Evolutionary conservation across 2,113 vertebrate genomes (phyloP), one percentile per base, ranked within the genome.

Genomic region (Ceratotherium simum): DNA sequence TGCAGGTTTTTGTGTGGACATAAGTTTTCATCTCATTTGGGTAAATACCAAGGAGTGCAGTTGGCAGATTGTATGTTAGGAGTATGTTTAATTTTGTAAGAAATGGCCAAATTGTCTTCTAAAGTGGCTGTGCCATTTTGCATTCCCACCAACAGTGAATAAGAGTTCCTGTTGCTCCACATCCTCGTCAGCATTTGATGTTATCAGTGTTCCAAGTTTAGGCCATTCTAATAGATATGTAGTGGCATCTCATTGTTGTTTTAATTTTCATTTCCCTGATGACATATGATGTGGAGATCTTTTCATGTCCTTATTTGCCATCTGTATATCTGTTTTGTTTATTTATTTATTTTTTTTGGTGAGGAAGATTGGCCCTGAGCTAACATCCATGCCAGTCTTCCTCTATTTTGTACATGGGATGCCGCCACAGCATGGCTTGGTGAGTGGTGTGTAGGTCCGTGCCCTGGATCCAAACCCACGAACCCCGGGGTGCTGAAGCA

Each of bases 11-110:
- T n/a, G 29, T 65, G 58, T 89, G 36, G 36, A 56, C 29, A 12
- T 27, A 81, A 33, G 42, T 75, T 90, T 90, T 95, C 67, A 65
- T 82, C 36, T 80, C 76, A 51, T 94, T 48, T 51, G 51, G 23
- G 33, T 79, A 62, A 94, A 80, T 51, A 70, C 17, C 60, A 58
- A 58, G 31, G 48, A 56, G 3, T 62, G 3, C 18, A 13, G 23
- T 17, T 31, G 48, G 58, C 62, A 25, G 36, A 65, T 76, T 12
- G 1, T 17, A 36, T 4, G 12, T 46, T 67, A 83, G 36, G 23
- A 13, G 36, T 76, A 67, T 36, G 46, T 10, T 17, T 27, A 17
- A 18, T 88, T 81, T 62, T 29, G 8, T 90, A 46, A 90, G 86
- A 83, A 48, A 36, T 5, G 8, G 39, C 31, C 17, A 42, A n/a